Evolutionary conservation across 2,888 invertebrate species (phyloP), one percentile per base, ranked within the genome.

Genomic region (Tubulanus polymorphus): DNA sequence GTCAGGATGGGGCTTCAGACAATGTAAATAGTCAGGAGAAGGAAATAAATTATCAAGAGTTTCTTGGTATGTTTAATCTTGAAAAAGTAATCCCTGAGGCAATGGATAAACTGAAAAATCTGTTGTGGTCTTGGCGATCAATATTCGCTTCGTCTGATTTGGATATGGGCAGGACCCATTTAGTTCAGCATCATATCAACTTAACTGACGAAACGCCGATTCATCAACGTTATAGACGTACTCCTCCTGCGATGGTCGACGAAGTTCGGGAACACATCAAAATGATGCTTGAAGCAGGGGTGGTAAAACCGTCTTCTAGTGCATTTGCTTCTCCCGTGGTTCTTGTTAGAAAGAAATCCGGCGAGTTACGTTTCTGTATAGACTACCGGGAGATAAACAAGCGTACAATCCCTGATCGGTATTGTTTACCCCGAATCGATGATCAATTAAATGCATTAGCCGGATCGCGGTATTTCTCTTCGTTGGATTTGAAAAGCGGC

Each of bases 321-420:
- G 57, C 62, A n/a, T 64, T 61, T 49, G 60, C 64, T 23, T 55
- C 66, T 10, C 64, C 64, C 25, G 57, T 66, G 1, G 64, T 67
- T 3, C n/a, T 64, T 1, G 62, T 67, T 1, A 48, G 49, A 8
- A 67, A 64, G 52, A 56, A 55, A 20, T 53, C 55, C 48, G 65
- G 59, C 12, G 53, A 46, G 15, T 26, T 63, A 23, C 20, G 63
- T 12, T 41, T 41, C 6, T 20, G 20, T 15, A 18, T 41, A 3
- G 41, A 41, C 23, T 41, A 41, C 41, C 18, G 41, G n/a, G n/a
- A n/a, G n/a, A n/a, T n/a, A n/a, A n/a, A n/a, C n/a, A n/a, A n/a
- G n/a, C n/a, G n/a, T n/a, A n/a, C n/a, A n/a, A n/a, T n/a, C n/a
- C n/a, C n/a, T n/a, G n/a, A n/a, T n/a, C n/a, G n/a, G n/a, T n/a